These are phyloP conservation scores for Melanerpes formicivorus DNA, from an alignment of 2,113 vertebrate genomes.

Conservation along the genomic window DNA sequence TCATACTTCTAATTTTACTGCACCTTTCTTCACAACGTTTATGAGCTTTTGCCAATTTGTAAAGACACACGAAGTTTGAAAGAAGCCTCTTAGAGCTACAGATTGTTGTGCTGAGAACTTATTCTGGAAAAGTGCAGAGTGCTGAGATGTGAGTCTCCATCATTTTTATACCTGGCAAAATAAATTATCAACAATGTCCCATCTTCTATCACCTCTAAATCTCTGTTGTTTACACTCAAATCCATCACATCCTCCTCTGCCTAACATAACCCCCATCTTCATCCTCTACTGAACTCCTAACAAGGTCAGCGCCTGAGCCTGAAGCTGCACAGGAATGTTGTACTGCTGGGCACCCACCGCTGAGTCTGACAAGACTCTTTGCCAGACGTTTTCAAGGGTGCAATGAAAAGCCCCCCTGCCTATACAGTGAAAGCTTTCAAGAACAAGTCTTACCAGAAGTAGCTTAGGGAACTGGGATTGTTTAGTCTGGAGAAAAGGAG, in stretches of 20 bases:
- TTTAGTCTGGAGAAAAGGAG: no score
- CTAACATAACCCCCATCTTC: accelerated
- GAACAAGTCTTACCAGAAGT: no score
- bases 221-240: neutral
- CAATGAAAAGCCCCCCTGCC: no score
- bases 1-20: neutral
- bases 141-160: accelerated
- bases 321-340: accelerated
- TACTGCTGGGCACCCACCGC: neutral
- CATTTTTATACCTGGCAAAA: accelerated
- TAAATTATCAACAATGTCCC: accelerated
- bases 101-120: neutral
- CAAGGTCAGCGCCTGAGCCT: accelerated
- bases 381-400: no score
- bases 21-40: neutral
- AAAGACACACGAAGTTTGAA: neutral
- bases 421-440: no score
- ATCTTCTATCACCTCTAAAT: accelerated
- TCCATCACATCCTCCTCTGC: neutral
- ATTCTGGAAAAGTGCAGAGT: neutral
- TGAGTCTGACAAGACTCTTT: no score
- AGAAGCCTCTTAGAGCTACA: neutral
- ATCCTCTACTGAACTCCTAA: accelerated
- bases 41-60: neutral
- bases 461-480: no score